Evolutionary conservation across 2,797 vertebrate species (phyloP).

Genomic region (Pitangus sulphuratus): DNA sequence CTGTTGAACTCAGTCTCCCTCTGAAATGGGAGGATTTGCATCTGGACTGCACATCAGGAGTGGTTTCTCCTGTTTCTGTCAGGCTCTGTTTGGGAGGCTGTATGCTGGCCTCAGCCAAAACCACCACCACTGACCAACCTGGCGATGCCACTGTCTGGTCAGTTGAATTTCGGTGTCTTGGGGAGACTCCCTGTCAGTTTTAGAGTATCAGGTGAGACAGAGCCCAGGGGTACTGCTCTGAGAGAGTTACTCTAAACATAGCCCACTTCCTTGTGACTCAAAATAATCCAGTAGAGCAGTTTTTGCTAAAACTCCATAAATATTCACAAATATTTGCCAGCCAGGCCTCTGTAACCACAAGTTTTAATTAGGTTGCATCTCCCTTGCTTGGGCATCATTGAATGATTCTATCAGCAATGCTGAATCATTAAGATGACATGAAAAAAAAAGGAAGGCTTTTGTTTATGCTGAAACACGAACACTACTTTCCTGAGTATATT

Average conservation of each 20-base stretch:
- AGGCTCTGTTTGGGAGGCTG: background rate
- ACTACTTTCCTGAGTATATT: background rate
- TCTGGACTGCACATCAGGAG: background rate
- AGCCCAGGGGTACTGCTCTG: background rate
- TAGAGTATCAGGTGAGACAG: background rate
- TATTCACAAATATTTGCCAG: slow-evolving; percentile 18
- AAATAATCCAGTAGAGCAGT: background rate
- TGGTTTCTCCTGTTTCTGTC: background rate
- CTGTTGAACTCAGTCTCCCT: background rate
- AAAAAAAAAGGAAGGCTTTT: background rate
- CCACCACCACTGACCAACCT: background rate
- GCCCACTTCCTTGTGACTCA: background rate
- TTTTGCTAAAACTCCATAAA: background rate
- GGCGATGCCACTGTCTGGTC: background rate
- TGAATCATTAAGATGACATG: background rate
- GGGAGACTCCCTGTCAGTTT: background rate
- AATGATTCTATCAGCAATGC: background rate
- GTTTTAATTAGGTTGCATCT: slow-evolving; percentile 20
- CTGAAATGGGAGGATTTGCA: background rate
- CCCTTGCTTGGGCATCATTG: background rate
- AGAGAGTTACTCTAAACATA: background rate
- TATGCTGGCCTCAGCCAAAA: background rate
- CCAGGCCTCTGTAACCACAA: background rate
- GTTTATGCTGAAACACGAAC: slow-evolving; percentile 1
- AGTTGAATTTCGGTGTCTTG: accelerated